Conservation (phyloP, 2,888 invertebrate genomes). For the Pachydiplax longipennis region DNA sequence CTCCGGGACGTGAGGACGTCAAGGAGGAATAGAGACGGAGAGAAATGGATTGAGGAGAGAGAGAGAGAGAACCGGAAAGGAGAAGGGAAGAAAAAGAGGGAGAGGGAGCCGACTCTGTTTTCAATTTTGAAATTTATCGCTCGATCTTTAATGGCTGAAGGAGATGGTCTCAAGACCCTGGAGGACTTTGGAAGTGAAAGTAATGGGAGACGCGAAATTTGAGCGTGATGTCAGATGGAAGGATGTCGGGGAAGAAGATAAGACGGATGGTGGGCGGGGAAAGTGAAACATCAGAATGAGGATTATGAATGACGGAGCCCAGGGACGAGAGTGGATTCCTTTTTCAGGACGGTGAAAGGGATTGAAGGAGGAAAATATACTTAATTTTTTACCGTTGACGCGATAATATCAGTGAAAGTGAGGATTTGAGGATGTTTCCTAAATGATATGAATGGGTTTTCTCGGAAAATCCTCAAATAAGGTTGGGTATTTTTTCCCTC, state of each 20-base stretch:
- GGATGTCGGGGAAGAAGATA: not conserved
- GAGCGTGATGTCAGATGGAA: not conserved
- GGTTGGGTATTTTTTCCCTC: not conserved
- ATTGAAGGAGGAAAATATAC: not conserved
- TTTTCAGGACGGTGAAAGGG: not conserved
- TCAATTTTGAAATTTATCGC: conserved; percentile 30
- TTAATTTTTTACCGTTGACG: not conserved
- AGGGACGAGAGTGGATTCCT: not conserved
- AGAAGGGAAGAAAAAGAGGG: not conserved
- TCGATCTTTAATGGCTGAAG: not conserved
- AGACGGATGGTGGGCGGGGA: not conserved
- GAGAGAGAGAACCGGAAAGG: not conserved
- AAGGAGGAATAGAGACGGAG: not conserved
- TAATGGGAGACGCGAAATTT: not conserved
- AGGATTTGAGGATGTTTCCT: conserved; percentile 17
- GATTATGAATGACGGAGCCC: conserved; percentile 25
- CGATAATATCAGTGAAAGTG: conserved; percentile 20
- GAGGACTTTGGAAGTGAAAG: conserved; percentile 10
- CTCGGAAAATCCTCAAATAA: conserved; percentile 9
- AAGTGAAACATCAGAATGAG: conserved; percentile 13
- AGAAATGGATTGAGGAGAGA: not conserved
- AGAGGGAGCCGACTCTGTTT: not conserved
- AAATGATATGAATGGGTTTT: conserved; percentile 23
- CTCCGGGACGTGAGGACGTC: too few relatives aligned
- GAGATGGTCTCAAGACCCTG: not conserved